Conservation (phyloP, 1,140 invertebrate genomes). For the Zaprionus camerounensis region DNA sequence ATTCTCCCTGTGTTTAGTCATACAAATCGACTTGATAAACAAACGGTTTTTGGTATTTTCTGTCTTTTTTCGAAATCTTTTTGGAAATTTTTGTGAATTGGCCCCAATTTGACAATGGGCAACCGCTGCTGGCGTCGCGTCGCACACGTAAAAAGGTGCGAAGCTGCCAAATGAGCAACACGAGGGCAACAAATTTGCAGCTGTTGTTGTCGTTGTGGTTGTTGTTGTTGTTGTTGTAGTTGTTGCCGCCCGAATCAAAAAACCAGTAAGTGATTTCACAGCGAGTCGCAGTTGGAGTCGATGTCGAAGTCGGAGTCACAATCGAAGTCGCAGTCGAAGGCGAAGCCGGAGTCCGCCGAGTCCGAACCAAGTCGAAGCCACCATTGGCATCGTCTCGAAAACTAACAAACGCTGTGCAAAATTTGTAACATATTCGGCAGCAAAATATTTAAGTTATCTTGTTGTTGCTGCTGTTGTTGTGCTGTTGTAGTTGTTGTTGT, state of each 20-base stretch:
- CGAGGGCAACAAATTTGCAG: constrained; percentile 77
- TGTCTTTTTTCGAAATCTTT: constrained; percentile 34
- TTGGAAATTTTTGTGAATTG: constrained; percentile 46
- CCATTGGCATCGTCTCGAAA: constrained; percentile 24
- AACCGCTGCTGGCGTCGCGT: constrained; percentile 7
- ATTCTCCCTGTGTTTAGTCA: constrained; percentile 32
- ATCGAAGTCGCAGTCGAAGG: constrained; percentile 8
- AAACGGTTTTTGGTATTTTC: not conserved
- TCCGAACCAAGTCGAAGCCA: constrained; percentile 21
- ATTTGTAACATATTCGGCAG: constrained; percentile 79
- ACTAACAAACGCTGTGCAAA: constrained; percentile 70
- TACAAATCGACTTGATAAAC: not conserved
- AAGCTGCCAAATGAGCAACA: constrained; percentile 76
- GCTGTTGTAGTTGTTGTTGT: constrained; percentile 29
- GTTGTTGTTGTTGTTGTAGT: constrained; percentile 38
- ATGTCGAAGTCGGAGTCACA: constrained; percentile 4
- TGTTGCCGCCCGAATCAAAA: constrained; percentile 64
- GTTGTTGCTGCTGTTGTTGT: constrained; percentile 19
- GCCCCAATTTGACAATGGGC: constrained; percentile 57
- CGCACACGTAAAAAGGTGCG: constrained; percentile 55
- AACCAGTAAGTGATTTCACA: constrained; percentile 81
- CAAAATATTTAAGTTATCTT: constrained; percentile 73
- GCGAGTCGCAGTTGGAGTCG: constrained; percentile 12
- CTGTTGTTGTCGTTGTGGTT: constrained; percentile 31
- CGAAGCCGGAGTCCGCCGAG: constrained; percentile 15